A percentile compares a stretch with the other conserved stretches of the same genome.
Evolutionary conservation across 2,888 invertebrate species (phyloP).

Genomic region (Eupithecia insigniata): DNA sequence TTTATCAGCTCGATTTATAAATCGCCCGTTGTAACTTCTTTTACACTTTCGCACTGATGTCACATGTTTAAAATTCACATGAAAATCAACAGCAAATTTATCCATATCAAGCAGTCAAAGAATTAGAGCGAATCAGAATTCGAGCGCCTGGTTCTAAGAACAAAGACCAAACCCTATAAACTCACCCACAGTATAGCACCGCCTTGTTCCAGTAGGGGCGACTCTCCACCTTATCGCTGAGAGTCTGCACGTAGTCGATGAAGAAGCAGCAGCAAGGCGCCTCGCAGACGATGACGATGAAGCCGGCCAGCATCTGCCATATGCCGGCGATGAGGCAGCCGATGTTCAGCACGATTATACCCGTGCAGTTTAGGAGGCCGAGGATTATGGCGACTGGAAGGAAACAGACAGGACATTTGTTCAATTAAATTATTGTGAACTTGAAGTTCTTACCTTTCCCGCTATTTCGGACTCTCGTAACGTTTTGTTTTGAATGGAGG

Average conservation of each 20-base stretch:
- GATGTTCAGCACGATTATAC: conserved; percentile 86
- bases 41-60: too few species aligned
- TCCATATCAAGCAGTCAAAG: too few species aligned
- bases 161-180: conserved; percentile 44
- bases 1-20: too few species aligned
- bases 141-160: background rate
- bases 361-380: conserved; percentile 89
- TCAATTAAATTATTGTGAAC: too few species aligned
- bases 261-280: conserved; percentile 99
- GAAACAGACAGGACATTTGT: conserved; percentile 48
- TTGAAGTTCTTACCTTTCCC: too few species aligned
- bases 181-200: conserved; percentile 92
- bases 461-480: too few species aligned
- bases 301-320: conserved; percentile 95
- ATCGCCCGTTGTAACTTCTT: too few species aligned
- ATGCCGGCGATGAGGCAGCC: conserved; percentile 90
- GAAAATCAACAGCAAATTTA: too few species aligned
- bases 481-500: too few species aligned
- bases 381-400: conserved; percentile 92
- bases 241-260: conserved; percentile 95
- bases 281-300: conserved; percentile 94
- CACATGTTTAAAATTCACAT: too few species aligned
- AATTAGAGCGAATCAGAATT: too few species aligned
- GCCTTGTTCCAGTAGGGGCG: conserved; percentile 96
- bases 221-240: conserved; percentile 92